Evolutionary conservation across 2,113 vertebrate genomes (phyloP).

Genomic region (Macquaria ambigua): DNA sequence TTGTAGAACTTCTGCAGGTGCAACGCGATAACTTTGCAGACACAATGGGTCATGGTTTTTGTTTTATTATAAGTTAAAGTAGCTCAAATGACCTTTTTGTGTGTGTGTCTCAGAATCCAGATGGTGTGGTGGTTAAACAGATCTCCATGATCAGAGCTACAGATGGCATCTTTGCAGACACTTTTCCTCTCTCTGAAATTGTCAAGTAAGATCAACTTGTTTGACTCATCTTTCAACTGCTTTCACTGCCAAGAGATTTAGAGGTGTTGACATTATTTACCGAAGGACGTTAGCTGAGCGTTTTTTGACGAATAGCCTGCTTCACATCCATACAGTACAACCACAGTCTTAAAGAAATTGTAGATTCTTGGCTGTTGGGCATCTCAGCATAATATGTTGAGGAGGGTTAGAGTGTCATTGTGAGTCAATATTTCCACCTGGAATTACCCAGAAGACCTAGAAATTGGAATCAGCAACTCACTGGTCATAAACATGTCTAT

Average conservation of each 20-base stretch:
- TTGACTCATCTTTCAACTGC: not conserved
- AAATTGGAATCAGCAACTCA: no score
- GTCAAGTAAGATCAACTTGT: conserved; percentile 73
- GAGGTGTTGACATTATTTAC: not conserved
- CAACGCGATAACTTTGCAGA: not conserved
- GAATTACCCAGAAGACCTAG: no score
- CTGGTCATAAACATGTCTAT: no score
- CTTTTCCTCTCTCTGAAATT: conserved; percentile 68
- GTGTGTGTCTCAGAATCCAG: conserved; percentile 75
- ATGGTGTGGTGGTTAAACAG: conserved; percentile 76
- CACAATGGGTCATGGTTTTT: not conserved
- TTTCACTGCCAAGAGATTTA: not conserved
- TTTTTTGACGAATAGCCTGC: no score
- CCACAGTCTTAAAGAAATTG: not conserved
- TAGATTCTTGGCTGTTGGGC: not conserved
- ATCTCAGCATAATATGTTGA: no score
- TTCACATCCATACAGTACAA: not conserved
- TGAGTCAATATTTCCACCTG: no score
- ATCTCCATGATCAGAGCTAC: conserved; percentile 30
- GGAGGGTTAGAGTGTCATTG: no score
- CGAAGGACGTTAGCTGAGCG: not conserved
- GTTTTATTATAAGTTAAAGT: not conserved
- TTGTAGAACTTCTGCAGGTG: not conserved
- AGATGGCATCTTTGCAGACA: conserved; percentile 58
- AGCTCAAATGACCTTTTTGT: not conserved